Evolutionary conservation across 2,888 invertebrate species (phyloP), one percentile per base, ranked within the genome.

Genomic region (Lepetodrilus schrolli): DNA sequence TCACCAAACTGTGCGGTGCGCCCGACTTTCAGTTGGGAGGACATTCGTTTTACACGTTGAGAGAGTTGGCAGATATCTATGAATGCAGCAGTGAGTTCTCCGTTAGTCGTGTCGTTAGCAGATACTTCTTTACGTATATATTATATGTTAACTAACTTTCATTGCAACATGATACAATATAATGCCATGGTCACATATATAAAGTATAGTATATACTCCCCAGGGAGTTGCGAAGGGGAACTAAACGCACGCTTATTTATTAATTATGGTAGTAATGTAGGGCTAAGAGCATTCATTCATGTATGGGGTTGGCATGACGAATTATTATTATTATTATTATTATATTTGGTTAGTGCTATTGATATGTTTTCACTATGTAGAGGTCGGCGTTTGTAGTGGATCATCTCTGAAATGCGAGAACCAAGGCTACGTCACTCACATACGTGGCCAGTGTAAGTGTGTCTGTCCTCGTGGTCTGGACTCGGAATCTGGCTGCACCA

Each of bases 391-490:
- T n/a, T n/a, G n/a, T n/a, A n/a, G n/a, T n/a, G n/a, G n/a, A n/a
- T n/a, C n/a, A n/a, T 3, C 26, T 34, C 17, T n/a, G 13, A 20
- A n/a, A 4, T 72, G 72, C 50, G 34, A 50, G n/a, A 51, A 72
- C 30, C 65, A 58, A 13, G 72, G 72, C 26, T 72, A 72, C 47
- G 13, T 47, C 10, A 38, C 58, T 43, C 37, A 65, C 1, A 47
- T 72, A 17, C 13, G 65, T 43, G 47, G 30, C 47, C 20, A 65
- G 23, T 72, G 72, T 58, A 8, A 21, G n/a, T 72, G 72, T 30
- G 65, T 38, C 8, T 72, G 72, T 43, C 72, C 72, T 3, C 21
- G 10, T 36, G 58, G 34, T 7, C 34, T 72, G 8, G 72, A 72
- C 4, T 20, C 26, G 4, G 21, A 4, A 10, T 43, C 72, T 21